Evolutionary conservation across 2,888 invertebrate species (phyloP).

Genomic region (Eilema griseolum): DNA sequence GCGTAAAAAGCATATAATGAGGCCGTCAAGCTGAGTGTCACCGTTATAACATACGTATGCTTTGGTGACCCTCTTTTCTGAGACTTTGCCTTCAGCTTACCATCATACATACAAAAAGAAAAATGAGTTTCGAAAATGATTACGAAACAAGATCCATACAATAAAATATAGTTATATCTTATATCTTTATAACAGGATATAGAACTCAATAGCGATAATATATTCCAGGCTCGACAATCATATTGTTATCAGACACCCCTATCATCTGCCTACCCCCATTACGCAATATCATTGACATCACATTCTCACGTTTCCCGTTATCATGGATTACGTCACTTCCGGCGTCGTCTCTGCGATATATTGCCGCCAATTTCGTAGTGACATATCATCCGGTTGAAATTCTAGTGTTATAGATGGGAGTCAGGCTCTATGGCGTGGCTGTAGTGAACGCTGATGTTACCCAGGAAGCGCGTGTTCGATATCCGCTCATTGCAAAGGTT

Average conservation of each 20-base stretch:
- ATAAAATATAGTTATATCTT: not conserved
- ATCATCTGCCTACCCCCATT: slow-evolving; percentile 16
- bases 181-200: not conserved
- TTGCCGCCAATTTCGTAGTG: slow-evolving; percentile 30
- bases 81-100: too few species aligned
- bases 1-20: too few species aligned
- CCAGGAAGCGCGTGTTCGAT: too few species aligned
- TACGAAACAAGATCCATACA: not conserved
- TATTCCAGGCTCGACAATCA: slow-evolving; percentile 11
- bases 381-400: slow-evolving; percentile 26
- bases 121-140: too few species aligned
- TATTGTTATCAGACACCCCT: slow-evolving; percentile 6
- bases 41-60: too few species aligned
- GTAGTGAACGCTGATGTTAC: too few species aligned
- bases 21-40: too few species aligned
- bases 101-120: too few species aligned
- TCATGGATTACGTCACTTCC: slow-evolving; percentile 25
- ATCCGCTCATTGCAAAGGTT: too few species aligned
- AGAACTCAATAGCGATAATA: slow-evolving; percentile 6
- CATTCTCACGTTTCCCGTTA: slow-evolving; percentile 28
- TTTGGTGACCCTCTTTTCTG: too few species aligned
- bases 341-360: slow-evolving; percentile 30
- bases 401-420: not conserved
- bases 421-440: not conserved
- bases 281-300: slow-evolving; percentile 19